Evolutionary conservation across 2,888 invertebrate genomes (phyloP).

Genomic region (Hyposoter didymator): DNA sequence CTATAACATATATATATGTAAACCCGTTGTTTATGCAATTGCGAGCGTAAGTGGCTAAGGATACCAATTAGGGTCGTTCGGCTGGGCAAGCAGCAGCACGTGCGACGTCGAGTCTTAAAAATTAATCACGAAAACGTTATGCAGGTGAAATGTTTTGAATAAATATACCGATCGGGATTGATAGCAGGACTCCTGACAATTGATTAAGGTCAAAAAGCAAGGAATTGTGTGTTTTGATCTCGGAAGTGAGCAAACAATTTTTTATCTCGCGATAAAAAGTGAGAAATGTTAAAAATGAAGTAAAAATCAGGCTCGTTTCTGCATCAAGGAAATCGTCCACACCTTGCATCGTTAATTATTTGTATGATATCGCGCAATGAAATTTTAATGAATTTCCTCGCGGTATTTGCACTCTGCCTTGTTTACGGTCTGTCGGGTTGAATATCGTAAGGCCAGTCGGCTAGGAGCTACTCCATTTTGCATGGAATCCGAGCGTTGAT

Average conservation of each 20-base stretch:
- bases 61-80: slow-evolving; percentile 43
- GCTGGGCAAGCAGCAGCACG: slow-evolving; percentile 30
- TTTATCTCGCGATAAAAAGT: not conserved
- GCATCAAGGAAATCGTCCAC: slow-evolving; percentile 38
- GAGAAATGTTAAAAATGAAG: not conserved
- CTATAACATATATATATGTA: slow-evolving; percentile 15
- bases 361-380: slow-evolving; percentile 28
- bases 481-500: slow-evolving; percentile 40
- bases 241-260: slow-evolving; percentile 1
- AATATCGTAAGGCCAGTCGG: slow-evolving; percentile 28
- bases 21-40: slow-evolving; percentile 51
- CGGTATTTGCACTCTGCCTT: slow-evolving; percentile 34
- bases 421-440: slow-evolving; percentile 24
- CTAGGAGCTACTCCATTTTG: slow-evolving; percentile 21
- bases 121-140: slow-evolving; percentile 24
- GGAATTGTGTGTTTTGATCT: not conserved
- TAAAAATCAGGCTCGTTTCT: not conserved
- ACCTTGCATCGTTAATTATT: slow-evolving; percentile 36
- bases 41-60: slow-evolving; percentile 28
- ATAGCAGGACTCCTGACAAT: not conserved
- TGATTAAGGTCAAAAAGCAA: not conserved
- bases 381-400: slow-evolving; percentile 48
- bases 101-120: slow-evolving; percentile 31
- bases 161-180: slow-evolving; percentile 11
- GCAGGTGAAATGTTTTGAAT: slow-evolving; percentile 25